Evolutionary conservation across 2,797 vertebrate genomes (phyloP), one percentile per base, ranked within the genome.

Genomic region (Australoheros facetus): DNA sequence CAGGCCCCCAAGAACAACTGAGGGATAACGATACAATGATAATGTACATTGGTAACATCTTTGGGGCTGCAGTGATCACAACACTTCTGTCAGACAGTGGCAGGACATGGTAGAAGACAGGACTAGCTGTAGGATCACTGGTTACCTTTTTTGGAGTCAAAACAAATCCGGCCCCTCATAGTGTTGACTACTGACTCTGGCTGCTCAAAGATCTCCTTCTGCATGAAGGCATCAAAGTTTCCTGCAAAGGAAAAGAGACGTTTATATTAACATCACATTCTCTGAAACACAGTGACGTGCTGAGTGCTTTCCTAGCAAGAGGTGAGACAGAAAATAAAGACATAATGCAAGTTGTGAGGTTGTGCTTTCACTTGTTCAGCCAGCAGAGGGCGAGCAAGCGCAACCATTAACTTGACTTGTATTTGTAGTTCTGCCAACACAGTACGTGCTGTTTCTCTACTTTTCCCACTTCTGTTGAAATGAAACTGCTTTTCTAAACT

Each of bases 201-300:
- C 93, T 99, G 98, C 85, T 99, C 98, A 48, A 99, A 99, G 88
- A 99, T 99, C 91, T 99, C 98, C 93, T 99, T 99, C 89, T 99
- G 98, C 98, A 99, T 99, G 92, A 98, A 99, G 4, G 98, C 95
- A 34, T 97, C 96, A 94, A 97, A 99, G 91, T 97, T 98, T 42
- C 98, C 98, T 99, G 91, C 11, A 81, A 72, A 62, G 26, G 11
- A 16, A 17, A 70, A 21, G 4, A 66, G 32, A 6, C 62, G 64
- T 26, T 9, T 53, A 30, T 1, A 0, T 69, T 69, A 48, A 16
- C 14, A 34, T 73, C 2, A 78, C 3, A 45, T 45, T 9, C 30
- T 48, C 21, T 73, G 59, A 28, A 2, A n/a, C 4, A 30, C 59
- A 2, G 28, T 32, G 39, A 56, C 19, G 37, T 30, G 16, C 1